A percentile compares a stretch with the other conserved stretches of the same genome.
Evolutionary conservation across 2,113 vertebrate genomes (phyloP).

Genomic region (Leptobrachium leishanense): DNA sequence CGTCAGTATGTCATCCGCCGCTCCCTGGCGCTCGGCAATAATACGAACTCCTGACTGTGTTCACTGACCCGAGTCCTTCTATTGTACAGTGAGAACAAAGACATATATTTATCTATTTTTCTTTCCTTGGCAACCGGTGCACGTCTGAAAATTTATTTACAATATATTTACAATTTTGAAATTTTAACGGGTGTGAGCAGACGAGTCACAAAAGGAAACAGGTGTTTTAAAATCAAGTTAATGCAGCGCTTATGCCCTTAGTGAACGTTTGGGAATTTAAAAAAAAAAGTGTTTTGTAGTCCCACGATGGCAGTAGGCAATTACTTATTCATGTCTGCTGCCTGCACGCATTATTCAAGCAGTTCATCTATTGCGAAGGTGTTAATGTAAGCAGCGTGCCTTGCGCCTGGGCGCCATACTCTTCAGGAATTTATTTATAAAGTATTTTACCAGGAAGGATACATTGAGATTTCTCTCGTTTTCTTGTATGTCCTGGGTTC

Average conservation of each 20-base stretch:
- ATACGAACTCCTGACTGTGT: not conserved
- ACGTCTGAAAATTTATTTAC: not conserved
- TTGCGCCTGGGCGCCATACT: not conserved
- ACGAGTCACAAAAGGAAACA: not conserved
- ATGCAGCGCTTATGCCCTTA: not conserved
- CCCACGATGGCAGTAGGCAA: not conserved
- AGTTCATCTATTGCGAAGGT: not conserved
- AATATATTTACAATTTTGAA: not conserved
- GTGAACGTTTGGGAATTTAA: not conserved
- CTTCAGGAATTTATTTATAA: not conserved
- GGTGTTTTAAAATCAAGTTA: constrained; percentile 24
- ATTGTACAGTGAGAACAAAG: not conserved
- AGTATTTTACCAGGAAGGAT: too few species aligned
- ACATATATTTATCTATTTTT: not conserved
- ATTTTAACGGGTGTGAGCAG: not conserved
- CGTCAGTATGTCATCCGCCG: too few species aligned
- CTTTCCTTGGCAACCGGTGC: too few species aligned
- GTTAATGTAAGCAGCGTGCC: constrained; percentile 7
- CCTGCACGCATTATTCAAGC: constrained; percentile 20
- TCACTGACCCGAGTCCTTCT: not conserved
- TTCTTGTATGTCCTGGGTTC: too few species aligned
- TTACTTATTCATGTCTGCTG: constrained; percentile 40
- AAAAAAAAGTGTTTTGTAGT: constrained; percentile 24
- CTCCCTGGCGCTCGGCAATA: too few species aligned
- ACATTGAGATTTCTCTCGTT: too few species aligned